These are phyloP conservation scores for Rhogogaster chlorosoma DNA, from an alignment of 2,888 invertebrate species.

Conservation along the genomic window DNA sequence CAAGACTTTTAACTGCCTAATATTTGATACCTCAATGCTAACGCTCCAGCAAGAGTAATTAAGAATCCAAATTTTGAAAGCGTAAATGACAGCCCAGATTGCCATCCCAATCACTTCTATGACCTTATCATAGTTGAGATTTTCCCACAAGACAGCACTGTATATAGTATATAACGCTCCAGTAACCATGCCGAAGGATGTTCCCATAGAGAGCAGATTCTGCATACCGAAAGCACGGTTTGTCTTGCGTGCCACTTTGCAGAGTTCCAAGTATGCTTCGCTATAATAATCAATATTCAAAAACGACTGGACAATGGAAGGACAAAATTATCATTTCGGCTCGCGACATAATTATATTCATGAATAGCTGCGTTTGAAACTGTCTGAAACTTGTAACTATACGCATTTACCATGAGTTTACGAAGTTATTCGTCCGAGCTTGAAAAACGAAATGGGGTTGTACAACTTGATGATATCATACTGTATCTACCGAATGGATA, in stretches of 20 bases:
- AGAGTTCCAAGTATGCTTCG: no score
- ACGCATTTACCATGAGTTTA: background rate
- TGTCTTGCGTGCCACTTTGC: no score
- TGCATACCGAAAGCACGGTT: no score
- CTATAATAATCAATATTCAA: no score
- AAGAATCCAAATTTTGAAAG: background rate
- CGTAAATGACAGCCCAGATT: background rate
- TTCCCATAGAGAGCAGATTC: no score
- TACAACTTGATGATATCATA: no score
- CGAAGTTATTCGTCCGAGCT: background rate
- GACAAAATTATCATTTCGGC: background rate
- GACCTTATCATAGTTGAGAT: background rate
- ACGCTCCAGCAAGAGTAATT: background rate
- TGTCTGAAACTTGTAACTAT: background rate
- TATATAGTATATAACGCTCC: background rate
- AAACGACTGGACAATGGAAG: background rate
- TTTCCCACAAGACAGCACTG: background rate
- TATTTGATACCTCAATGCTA: background rate
- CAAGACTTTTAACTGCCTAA: no score
- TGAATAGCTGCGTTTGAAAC: no score
- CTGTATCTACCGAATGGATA: background rate
- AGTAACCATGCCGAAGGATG: no score
- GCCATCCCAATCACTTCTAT: background rate
- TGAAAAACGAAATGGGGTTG: background rate
- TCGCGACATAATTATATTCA: no score